A percentile compares a stretch with the other conserved stretches of the same genome.
These are phyloP conservation scores for Agrochola lota DNA, from an alignment of 2,888 invertebrate species.

Conservation along the genomic window DNA sequence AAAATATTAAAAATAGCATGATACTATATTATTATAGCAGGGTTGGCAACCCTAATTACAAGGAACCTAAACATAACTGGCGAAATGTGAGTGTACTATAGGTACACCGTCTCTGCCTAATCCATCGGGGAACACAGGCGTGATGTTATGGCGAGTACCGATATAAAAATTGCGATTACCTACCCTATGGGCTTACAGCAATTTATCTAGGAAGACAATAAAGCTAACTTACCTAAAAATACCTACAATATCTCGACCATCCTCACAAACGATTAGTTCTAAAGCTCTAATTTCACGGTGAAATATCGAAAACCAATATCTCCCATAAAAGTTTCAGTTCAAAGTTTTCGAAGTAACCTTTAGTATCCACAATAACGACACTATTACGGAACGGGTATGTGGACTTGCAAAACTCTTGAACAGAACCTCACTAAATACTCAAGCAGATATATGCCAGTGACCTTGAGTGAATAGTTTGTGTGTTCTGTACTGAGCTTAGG, in stretches of 20 bases:
- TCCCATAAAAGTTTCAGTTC: conserved; percentile 20
- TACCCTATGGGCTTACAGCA: neutral
- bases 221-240: conserved; percentile 8
- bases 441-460: no score
- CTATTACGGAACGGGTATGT: conserved; percentile 5
- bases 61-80: no score
- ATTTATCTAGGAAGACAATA: neutral
- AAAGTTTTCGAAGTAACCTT: conserved; percentile 7
- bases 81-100: no score
- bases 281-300: conserved; percentile 14
- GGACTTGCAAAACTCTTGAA: neutral
- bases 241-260: neutral
- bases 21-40: no score
- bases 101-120: no score
- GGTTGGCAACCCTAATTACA: no score
- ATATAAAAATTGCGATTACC: neutral
- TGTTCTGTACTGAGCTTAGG: no score
- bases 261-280: conserved; percentile 5
- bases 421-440: no score
- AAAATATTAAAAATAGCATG: no score
- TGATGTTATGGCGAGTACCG: no score
- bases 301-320: conserved; percentile 38
- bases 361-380: conserved; percentile 18
- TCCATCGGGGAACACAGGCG: no score
- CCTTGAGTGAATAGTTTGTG: no score